Evolutionary conservation across 2,888 invertebrate species (phyloP).

Genomic region (Chrysodeixis includens): DNA sequence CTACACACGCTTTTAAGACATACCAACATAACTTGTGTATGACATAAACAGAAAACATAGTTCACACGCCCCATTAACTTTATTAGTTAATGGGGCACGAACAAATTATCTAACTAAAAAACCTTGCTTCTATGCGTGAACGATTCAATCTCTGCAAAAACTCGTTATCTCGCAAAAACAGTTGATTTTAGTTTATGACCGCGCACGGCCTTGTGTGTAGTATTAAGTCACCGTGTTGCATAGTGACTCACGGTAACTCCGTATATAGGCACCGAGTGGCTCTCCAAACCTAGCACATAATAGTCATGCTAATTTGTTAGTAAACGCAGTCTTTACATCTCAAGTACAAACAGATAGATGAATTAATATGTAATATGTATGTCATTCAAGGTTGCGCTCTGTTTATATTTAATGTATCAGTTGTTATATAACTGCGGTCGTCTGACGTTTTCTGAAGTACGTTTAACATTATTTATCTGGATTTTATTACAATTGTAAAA

Average conservation of each 20-base stretch:
- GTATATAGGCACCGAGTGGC: conserved; percentile 61
- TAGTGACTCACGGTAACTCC: conserved; percentile 65
- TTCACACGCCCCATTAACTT: conserved; percentile 29
- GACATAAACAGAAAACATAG: background rate
- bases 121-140: conserved; percentile 27
- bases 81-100: background rate
- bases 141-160: conserved; percentile 45
- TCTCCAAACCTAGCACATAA: conserved; percentile 21
- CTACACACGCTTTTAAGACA: conserved; percentile 47
- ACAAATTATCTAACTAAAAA: conserved; percentile 24
- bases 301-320: conserved; percentile 57
- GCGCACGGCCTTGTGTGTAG: conserved; percentile 54
- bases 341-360: conserved; percentile 22
- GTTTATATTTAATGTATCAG: conserved; percentile 41
- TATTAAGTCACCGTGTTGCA: conserved; percentile 69
- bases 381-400: conserved; percentile 30
- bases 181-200: conserved; percentile 49
- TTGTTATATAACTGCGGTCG: background rate
- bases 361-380: conserved; percentile 27
- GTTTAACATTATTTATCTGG: background rate
- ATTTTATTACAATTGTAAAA: too few relatives aligned
- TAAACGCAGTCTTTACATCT: conserved; percentile 26
- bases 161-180: conserved; percentile 54
- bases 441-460: conserved; percentile 9
- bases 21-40: conserved; percentile 29